These are phyloP conservation scores for Taeniopygia guttata DNA, from an alignment of 2,797 vertebrate species.

Conservation along the genomic window DNA sequence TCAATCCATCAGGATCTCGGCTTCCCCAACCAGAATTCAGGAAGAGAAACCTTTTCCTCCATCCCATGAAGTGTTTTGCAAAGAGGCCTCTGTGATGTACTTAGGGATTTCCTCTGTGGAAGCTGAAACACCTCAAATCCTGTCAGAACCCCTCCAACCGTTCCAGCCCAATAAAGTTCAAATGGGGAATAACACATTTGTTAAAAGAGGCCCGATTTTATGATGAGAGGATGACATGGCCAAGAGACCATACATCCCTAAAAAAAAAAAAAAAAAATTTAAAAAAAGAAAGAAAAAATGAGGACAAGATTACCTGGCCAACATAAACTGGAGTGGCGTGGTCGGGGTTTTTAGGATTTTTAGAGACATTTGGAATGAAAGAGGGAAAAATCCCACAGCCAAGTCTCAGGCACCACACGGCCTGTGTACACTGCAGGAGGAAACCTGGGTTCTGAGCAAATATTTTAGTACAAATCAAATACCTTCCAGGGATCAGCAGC, in stretches of 20 bases:
- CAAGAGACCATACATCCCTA: slow-evolving; percentile 23
- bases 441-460: slow-evolving; percentile 66
- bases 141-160: slow-evolving; percentile 44
- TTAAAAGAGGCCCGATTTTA: slow-evolving; percentile 23
- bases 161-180: slow-evolving; percentile 52
- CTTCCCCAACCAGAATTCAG: background rate
- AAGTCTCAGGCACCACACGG: slow-evolving; percentile 11
- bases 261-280: background rate
- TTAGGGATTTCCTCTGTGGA: slow-evolving; percentile 52
- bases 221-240: slow-evolving; percentile 42
- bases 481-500: slow-evolving; percentile 70
- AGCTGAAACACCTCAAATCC: slow-evolving; percentile 41
- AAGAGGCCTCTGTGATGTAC: slow-evolving; percentile 1
- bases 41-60: slow-evolving; percentile 17
- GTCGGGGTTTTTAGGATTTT: slow-evolving; percentile 51
- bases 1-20: background rate
- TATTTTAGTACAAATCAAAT: slow-evolving; percentile 65
- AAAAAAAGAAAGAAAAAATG: background rate
- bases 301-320: slow-evolving; percentile 53
- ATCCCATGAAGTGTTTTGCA: background rate
- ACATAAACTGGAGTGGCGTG: slow-evolving; percentile 32
- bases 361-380: slow-evolving; percentile 62
- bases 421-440: slow-evolving; percentile 47
- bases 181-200: slow-evolving; percentile 54
- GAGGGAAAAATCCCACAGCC: slow-evolving; percentile 39